Percentiles rank a stretch among this genome's conserved stretches.
phyloP scores from a whole-genome alignment of 2,888 invertebrate genomes.

The Hydriomena furcata region DNA sequence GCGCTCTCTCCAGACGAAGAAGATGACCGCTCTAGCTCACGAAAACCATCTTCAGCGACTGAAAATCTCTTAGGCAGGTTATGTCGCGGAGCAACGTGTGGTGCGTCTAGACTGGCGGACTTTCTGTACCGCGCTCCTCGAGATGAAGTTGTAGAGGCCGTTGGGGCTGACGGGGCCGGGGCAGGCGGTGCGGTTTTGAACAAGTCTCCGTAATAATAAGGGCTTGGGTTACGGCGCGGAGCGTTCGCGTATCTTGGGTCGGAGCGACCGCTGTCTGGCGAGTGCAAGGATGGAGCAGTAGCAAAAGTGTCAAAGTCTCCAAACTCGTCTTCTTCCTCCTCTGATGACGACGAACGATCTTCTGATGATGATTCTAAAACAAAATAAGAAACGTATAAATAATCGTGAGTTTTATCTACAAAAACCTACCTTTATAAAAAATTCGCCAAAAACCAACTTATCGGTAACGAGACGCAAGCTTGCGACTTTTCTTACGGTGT shows the following conservation, averaged over 20 bases:
- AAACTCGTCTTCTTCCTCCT: conserved; percentile 84
- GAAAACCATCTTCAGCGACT: conserved; percentile 87
- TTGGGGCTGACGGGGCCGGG: conserved; percentile 77
- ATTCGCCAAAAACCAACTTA: conserved; percentile 43
- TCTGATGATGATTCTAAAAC: conserved; percentile 73
- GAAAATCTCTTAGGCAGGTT: conserved; percentile 87
- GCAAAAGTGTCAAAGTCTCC: conserved; percentile 79
- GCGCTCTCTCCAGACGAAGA: conserved; percentile 83
- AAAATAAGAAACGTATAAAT: conserved; percentile 14
- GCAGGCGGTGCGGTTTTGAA: conserved; percentile 80
- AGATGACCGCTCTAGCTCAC: conserved; percentile 79
- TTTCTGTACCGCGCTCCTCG: conserved; percentile 86
- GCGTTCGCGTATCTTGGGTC: conserved; percentile 82
- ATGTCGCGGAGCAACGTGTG: conserved; percentile 85
- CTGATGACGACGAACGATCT: conserved; percentile 78
- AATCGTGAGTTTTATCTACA: not conserved
- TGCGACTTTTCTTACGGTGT: conserved; percentile 46
- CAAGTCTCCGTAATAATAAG: conserved; percentile 92
- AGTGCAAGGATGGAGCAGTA: conserved; percentile 85
- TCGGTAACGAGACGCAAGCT: conserved; percentile 54
- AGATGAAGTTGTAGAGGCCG: conserved; percentile 70
- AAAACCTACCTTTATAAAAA: conserved; percentile 1
- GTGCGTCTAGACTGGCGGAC: conserved; percentile 89
- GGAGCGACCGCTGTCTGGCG: conserved; percentile 87
- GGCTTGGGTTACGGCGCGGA: conserved; percentile 88